Percentiles rank a stretch among this genome's conserved stretches.
These are phyloP conservation scores for Misgurnus mizolepis DNA, from an alignment of 2,113 vertebrate species.

Conservation along the genomic window DNA sequence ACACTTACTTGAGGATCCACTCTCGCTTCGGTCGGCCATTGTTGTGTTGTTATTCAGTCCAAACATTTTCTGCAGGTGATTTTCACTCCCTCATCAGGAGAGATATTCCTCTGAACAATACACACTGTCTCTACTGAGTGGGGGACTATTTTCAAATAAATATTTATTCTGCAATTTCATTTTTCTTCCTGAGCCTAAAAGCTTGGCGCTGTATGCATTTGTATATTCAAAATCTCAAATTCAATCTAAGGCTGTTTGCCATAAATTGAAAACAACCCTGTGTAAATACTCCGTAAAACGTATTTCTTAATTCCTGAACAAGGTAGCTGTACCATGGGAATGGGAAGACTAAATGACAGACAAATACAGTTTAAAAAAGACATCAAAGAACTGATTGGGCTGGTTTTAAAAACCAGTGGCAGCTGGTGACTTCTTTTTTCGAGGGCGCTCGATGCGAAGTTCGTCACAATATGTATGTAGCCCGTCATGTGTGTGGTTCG, in stretches of 20 bases:
- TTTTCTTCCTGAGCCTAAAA: neutral
- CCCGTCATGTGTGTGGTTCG: no score
- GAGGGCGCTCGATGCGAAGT: no score
- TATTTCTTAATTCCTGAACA: slow-evolving; percentile 3
- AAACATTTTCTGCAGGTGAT: slow-evolving; percentile 34
- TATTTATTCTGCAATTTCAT: slow-evolving; percentile 40
- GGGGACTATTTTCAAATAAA: slow-evolving; percentile 55
- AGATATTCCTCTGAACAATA: slow-evolving; percentile 64
- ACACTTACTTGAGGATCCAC: slow-evolving; percentile 59
- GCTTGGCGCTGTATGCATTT: slow-evolving; percentile 15
- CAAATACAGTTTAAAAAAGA: neutral
- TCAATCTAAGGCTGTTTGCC: neutral
- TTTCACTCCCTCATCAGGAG: slow-evolving; percentile 62
- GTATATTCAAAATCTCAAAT: slow-evolving; percentile 26
- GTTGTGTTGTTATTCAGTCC: slow-evolving; percentile 55
- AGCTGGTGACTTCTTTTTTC: no score
- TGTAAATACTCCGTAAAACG: slow-evolving; percentile 20
- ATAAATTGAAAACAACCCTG: neutral
- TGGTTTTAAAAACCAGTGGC: neutral
- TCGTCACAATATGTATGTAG: no score
- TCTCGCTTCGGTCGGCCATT: slow-evolving; percentile 44
- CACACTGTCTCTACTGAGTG: slow-evolving; percentile 59
- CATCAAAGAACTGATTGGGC: slow-evolving; percentile 4
- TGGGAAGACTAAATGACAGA: slow-evolving; percentile 13
- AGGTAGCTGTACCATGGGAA: neutral